phyloP scores from a whole-genome alignment of 2,113 vertebrate species.

The Castor canadensis region DNA sequence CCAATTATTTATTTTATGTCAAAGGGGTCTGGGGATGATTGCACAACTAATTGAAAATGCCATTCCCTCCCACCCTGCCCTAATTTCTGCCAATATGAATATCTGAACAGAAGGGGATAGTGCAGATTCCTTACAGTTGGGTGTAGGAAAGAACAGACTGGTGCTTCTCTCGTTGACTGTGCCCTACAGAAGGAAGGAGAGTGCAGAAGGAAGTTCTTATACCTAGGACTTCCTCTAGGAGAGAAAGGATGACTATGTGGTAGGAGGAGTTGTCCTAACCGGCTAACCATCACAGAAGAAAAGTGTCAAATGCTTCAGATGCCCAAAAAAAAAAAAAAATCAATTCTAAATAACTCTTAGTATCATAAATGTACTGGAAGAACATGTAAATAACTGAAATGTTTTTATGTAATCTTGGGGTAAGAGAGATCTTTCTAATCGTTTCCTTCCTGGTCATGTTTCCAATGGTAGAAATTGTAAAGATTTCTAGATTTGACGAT shows the following conservation, averaged over 20 bases:
- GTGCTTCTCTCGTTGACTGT: neutral
- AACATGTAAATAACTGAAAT: neutral
- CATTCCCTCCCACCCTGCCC: neutral
- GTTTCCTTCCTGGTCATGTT: no score
- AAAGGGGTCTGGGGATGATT: neutral
- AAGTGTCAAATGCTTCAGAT: neutral
- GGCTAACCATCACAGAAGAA: neutral
- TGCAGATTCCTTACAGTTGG: neutral
- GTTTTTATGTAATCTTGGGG: neutral
- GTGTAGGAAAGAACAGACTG: neutral
- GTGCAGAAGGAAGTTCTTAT: neutral
- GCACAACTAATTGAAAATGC: neutral
- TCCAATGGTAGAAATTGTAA: neutral
- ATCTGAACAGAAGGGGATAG: neutral
- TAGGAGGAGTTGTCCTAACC: neutral
- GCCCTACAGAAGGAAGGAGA: no score
- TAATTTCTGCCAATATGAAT: neutral
- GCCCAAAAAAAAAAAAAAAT: no score
- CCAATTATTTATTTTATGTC: neutral
- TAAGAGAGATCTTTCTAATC: neutral
- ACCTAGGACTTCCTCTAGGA: neutral
- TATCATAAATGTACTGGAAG: neutral
- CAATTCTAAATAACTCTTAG: neutral
- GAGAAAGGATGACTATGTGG: neutral
- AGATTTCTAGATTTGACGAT: neutral